phyloP scores from a whole-genome alignment of 2,888 invertebrate genomes.

The Tenthredo mesomela region DNA sequence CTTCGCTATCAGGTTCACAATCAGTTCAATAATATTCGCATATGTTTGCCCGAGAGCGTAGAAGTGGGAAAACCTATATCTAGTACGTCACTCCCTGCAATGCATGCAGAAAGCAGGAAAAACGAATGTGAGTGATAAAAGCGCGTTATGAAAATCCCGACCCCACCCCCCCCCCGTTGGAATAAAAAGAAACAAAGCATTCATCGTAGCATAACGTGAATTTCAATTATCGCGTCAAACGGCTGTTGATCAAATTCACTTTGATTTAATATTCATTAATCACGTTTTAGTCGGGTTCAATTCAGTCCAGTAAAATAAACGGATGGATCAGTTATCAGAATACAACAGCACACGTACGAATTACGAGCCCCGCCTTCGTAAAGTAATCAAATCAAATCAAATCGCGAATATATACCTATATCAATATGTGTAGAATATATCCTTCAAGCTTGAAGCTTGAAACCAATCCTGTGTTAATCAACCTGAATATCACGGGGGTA shows the following conservation, averaged over 20 bases:
- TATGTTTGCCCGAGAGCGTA: neutral
- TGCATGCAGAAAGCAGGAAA: neutral
- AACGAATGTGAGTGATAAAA: neutral
- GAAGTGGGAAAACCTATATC: neutral
- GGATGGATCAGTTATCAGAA: neutral
- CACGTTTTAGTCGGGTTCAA: constrained; percentile 18
- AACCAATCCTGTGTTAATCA: neutral
- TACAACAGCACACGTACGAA: neutral
- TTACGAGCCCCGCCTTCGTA: neutral
- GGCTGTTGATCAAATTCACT: neutral
- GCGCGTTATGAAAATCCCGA: neutral
- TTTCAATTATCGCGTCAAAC: neutral
- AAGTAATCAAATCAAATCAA: neutral
- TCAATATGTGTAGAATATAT: constrained; percentile 3
- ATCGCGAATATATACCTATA: constrained; percentile 1
- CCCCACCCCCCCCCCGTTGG: no score
- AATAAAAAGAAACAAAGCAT: neutral
- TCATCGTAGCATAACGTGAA: neutral
- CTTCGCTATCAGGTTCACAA: neutral
- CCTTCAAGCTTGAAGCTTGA: neutral
- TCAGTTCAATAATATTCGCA: neutral
- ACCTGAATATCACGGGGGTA: neutral
- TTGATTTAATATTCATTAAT: constrained; percentile 8
- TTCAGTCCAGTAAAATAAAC: neutral
- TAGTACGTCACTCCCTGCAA: neutral